Conservation (phyloP, 2,888 invertebrate genomes). For the Erebia ligea region DNA sequence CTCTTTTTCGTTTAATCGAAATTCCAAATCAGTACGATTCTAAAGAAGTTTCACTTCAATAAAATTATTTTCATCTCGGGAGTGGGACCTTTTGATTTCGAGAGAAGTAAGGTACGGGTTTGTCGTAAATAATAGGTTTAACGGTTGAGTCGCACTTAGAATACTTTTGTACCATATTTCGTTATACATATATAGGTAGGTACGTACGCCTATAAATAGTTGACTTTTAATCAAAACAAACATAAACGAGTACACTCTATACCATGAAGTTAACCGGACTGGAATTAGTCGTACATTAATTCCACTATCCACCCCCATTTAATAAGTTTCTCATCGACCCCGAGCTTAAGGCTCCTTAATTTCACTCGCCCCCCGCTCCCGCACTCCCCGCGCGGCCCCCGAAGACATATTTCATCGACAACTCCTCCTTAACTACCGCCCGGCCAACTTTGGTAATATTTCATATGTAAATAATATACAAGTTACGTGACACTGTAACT, state of each 20-base stretch:
- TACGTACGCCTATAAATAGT: too few species aligned
- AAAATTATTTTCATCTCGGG: too few species aligned
- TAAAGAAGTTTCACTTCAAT: too few species aligned
- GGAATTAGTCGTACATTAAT: slow-evolving; percentile 48
- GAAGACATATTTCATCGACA: slow-evolving; percentile 82
- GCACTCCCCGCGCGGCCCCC: slow-evolving; percentile 51
- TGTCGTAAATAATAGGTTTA: too few species aligned
- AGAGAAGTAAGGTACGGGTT: too few species aligned
- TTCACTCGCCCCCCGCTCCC: slow-evolving; percentile 47
- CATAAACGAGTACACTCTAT: slow-evolving; percentile 4
- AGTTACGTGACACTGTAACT: slow-evolving; percentile 59
- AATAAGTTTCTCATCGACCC: slow-evolving; percentile 70
- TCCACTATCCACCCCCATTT: slow-evolving; percentile 50
- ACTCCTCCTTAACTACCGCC: slow-evolving; percentile 72
- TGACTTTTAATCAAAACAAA: too few species aligned
- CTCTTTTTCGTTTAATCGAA: too few species aligned
- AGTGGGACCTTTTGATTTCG: too few species aligned
- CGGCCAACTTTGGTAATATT: slow-evolving; percentile 74
- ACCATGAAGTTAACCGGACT: slow-evolving; percentile 37
- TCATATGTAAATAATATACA: slow-evolving; percentile 74
- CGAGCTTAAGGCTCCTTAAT: slow-evolving; percentile 78
- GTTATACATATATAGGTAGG: too few species aligned
- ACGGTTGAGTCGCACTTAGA: too few species aligned
- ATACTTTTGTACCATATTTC: too few species aligned
- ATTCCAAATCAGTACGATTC: too few species aligned